Conservation (phyloP, 2,888 invertebrate genomes). For the Acheta domesticus region DNA sequence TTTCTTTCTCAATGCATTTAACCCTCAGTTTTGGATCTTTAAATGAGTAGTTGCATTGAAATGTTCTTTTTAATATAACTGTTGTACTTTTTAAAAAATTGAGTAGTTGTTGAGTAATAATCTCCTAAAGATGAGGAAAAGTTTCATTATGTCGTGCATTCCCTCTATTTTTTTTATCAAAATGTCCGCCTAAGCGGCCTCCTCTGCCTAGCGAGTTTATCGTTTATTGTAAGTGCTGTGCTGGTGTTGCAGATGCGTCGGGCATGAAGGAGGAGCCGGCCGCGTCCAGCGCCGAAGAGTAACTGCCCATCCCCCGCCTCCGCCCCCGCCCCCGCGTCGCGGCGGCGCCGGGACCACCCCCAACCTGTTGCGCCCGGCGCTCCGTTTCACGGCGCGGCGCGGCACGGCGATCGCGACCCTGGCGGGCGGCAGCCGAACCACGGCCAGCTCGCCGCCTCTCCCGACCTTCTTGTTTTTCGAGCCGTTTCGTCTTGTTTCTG, state of each 20-base stretch:
- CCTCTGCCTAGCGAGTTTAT: too few relatives aligned
- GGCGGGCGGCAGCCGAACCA: not conserved
- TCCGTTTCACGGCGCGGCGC: not conserved
- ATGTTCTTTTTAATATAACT: too few relatives aligned
- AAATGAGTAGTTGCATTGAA: too few relatives aligned
- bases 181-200: too few relatives aligned
- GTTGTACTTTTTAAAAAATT: too few relatives aligned
- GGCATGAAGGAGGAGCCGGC: constrained; percentile 27
- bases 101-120: too few relatives aligned
- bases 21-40: too few relatives aligned
- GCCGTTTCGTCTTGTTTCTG: too few relatives aligned
- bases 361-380: not conserved
- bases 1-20: too few relatives aligned
- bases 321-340: not conserved
- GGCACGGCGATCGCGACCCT: not conserved
- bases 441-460: not conserved
- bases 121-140: too few relatives aligned
- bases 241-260: constrained; percentile 3
- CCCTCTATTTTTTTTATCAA: too few relatives aligned
- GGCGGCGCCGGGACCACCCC: not conserved
- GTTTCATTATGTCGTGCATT: too few relatives aligned
- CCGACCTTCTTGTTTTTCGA: not conserved
- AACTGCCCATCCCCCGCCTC: not conserved
- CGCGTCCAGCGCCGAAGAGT: constrained; percentile 23
- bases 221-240: not conserved